Percentiles rank a stretch among this genome's conserved stretches.
Conservation (phyloP, 2,888 invertebrate species). For the Cosmopolites sordidus region DNA sequence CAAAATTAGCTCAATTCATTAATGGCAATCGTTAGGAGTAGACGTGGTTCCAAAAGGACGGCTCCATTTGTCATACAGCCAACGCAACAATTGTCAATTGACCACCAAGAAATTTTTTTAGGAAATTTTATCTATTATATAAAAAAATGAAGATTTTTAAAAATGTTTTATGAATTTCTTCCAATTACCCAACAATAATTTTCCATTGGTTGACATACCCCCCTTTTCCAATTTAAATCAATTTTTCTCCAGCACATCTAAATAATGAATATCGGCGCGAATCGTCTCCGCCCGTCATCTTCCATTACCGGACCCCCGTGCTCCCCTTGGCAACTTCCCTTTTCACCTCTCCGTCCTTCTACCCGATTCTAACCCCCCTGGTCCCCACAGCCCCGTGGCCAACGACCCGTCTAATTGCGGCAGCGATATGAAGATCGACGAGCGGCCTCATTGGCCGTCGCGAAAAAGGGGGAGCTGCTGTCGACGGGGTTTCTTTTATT, state of each 20-base stretch:
- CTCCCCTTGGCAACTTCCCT: background rate
- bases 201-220: too few species aligned
- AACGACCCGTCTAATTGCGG: conserved; percentile 28
- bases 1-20: too few species aligned
- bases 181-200: too few species aligned
- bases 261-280: conserved; percentile 2
- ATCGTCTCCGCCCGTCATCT: conserved; percentile 1
- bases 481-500: background rate
- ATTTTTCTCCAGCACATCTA: background rate
- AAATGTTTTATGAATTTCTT: too few species aligned
- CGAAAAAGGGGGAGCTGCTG: background rate
- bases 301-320: conserved; percentile 5
- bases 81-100: too few species aligned
- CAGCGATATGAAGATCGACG: conserved; percentile 66
- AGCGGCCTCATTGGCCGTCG: conserved; percentile 48
- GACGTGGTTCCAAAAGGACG: too few species aligned
- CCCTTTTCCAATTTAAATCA: background rate
- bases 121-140: too few species aligned
- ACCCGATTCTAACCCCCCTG: background rate
- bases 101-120: too few species aligned
- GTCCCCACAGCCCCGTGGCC: conserved; percentile 11
- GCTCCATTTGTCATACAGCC: too few species aligned
- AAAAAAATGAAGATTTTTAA: too few species aligned
- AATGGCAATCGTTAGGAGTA: too few species aligned
- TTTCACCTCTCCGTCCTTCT: background rate